A percentile compares a stretch with the other conserved stretches of the same genome.
Conservation (phyloP, 64 coral and sea anemone species). For the Dendronephthya gigantea region DNA sequence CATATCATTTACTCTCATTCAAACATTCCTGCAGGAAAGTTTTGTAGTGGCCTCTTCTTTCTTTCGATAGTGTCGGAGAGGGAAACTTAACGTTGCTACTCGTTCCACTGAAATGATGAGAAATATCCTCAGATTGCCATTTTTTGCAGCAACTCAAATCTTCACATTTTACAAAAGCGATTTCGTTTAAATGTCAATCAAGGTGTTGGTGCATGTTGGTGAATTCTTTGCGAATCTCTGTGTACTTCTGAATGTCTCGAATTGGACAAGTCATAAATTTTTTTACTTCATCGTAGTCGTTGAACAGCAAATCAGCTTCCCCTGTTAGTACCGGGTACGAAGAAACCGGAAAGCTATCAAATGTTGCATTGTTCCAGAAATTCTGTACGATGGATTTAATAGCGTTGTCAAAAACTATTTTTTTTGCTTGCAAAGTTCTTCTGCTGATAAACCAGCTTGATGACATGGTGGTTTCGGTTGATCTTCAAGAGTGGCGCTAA, state of each 20-base stretch:
- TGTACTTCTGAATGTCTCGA: not conserved
- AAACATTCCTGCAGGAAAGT: not conserved
- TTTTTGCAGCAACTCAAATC: not conserved
- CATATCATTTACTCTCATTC: not conserved
- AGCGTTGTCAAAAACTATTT: conserved; percentile 4
- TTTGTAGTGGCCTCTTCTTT: not conserved
- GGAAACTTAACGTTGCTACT: not conserved
- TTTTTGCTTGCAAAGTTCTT: not conserved
- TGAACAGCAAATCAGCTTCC: not conserved
- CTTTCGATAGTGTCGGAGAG: not conserved
- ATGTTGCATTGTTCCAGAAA: not conserved
- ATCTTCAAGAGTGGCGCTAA: not conserved
- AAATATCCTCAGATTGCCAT: not conserved
- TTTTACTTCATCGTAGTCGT: not conserved
- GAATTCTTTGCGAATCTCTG: not conserved
- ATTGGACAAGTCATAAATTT: not conserved
- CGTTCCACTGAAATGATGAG: not conserved
- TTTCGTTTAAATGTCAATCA: conserved; percentile 1
- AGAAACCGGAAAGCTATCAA: not conserved
- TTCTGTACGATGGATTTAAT: not conserved
- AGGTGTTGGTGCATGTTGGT: conserved; percentile 10
- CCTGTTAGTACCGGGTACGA: not conserved
- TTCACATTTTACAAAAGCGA: not conserved
- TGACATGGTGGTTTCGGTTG: not conserved
- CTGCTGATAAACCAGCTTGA: not conserved